Conservation (phyloP, 1,140 invertebrate genomes). For the Pogonus chalceus region DNA sequence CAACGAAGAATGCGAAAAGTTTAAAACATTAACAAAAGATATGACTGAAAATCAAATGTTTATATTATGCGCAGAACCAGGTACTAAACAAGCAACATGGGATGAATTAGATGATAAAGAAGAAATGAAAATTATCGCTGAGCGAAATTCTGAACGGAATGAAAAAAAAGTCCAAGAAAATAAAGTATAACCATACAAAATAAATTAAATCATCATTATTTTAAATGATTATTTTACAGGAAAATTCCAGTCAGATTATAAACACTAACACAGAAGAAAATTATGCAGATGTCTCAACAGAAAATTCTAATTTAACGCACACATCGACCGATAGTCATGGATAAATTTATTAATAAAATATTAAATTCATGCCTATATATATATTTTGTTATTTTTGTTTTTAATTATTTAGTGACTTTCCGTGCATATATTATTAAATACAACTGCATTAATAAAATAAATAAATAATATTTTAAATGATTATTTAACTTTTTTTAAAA, state of each 20-base stretch:
- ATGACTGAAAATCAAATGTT: slow-evolving; percentile 45
- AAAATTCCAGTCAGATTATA: background rate
- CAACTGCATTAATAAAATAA: too few species aligned
- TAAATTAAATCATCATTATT: background rate
- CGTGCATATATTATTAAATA: too few species aligned
- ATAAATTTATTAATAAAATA: too few species aligned
- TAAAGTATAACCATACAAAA: too few species aligned
- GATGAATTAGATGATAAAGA: slow-evolving; percentile 20
- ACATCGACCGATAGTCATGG: background rate
- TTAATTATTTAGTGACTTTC: too few species aligned
- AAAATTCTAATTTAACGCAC: background rate
- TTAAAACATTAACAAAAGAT: slow-evolving; percentile 46
- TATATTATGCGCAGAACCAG: slow-evolving; percentile 39
- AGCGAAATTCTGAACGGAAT: background rate
- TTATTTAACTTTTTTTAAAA: too few species aligned
- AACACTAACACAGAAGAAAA: background rate
- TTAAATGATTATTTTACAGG: background rate
- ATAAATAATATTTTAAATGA: too few species aligned
- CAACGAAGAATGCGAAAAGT: slow-evolving; percentile 42
- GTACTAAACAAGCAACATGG: slow-evolving; percentile 18
- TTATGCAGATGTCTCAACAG: background rate
- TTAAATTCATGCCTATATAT: too few species aligned
- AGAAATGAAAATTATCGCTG: slow-evolving; percentile 13
- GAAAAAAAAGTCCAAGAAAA: background rate
- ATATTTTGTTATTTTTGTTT: too few species aligned